A percentile compares a stretch with the other conserved stretches of the same genome.
phyloP scores from a whole-genome alignment of 2,888 invertebrate species.

The Myathropa florea region DNA sequence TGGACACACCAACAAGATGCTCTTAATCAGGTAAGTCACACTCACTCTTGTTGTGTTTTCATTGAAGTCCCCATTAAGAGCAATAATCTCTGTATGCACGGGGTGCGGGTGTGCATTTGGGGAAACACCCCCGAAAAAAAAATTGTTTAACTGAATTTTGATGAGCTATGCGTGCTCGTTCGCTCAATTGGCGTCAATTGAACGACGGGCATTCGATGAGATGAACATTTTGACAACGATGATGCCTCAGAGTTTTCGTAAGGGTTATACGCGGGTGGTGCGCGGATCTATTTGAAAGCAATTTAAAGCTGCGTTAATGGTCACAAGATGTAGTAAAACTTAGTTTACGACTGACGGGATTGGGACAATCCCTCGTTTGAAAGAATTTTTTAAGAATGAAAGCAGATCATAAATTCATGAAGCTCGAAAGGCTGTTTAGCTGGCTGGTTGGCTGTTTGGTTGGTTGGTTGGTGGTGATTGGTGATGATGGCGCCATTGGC shows the following conservation, averaged over 20 bases:
- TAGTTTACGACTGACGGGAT: conserved; percentile 38
- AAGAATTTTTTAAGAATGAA: background rate
- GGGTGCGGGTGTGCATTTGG: background rate
- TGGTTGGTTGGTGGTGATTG: background rate
- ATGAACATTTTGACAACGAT: conserved; percentile 2
- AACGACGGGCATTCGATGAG: conserved; percentile 14
- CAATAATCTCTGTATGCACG: background rate
- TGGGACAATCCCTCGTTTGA: conserved; percentile 11
- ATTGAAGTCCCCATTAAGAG: conserved; percentile 29
- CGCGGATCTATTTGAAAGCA: conserved; percentile 63
- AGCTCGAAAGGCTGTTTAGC: background rate
- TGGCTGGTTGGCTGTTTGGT: too few relatives aligned
- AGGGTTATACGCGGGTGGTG: background rate
- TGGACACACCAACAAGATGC: conserved; percentile 53
- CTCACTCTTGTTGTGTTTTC: conserved; percentile 1
- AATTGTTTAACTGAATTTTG: conserved; percentile 47
- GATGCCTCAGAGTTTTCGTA: background rate
- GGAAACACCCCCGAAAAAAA: conserved; percentile 38
- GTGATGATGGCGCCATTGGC: conserved; percentile 61
- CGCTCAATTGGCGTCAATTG: conserved; percentile 64
- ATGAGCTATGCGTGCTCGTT: background rate
- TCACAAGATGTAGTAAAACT: conserved; percentile 39
- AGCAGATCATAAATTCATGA: conserved; percentile 38
- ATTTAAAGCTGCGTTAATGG: conserved; percentile 57
- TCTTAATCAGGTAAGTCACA: conserved; percentile 65